A percentile compares a stretch with the other conserved stretches of the same genome.
These are phyloP conservation scores for Alouatta caraya DNA, from an alignment of 2,797 vertebrate genomes.

Conservation along the genomic window DNA sequence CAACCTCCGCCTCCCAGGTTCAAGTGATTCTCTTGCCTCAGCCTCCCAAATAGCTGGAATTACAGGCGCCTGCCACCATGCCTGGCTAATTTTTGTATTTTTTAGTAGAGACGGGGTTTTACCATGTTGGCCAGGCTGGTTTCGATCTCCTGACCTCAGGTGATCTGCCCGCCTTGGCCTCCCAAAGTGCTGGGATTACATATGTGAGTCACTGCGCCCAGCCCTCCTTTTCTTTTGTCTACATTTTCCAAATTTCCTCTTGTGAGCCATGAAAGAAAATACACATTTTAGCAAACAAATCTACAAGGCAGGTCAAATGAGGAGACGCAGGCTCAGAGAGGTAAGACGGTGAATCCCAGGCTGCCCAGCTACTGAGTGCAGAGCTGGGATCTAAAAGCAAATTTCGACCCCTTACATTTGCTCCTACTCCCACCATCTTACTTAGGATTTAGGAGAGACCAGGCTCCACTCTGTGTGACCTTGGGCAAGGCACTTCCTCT, in stretches of 20 bases:
- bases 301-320: background rate
- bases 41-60: too few relatives aligned
- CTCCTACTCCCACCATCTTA: background rate
- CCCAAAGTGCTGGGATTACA: background rate
- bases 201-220: background rate
- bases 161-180: background rate
- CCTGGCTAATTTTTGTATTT: too few relatives aligned
- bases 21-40: too few relatives aligned
- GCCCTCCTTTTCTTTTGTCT: background rate
- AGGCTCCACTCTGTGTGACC: background rate
- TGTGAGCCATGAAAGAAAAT: background rate
- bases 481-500: background rate
- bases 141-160: background rate
- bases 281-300: background rate
- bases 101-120: too few relatives aligned
- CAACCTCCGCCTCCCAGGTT: too few relatives aligned
- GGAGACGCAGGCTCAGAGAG: background rate
- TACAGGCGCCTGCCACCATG: too few relatives aligned
- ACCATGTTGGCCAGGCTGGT: too few relatives aligned
- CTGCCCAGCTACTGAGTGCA: background rate
- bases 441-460: background rate
- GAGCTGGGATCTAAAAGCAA: background rate
- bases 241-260: background rate
- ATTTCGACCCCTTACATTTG: background rate
- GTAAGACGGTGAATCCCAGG: background rate